Evolutionary conservation across 1,140 invertebrate genomes (phyloP).

Genomic region (Drosophila tristis): DNA sequence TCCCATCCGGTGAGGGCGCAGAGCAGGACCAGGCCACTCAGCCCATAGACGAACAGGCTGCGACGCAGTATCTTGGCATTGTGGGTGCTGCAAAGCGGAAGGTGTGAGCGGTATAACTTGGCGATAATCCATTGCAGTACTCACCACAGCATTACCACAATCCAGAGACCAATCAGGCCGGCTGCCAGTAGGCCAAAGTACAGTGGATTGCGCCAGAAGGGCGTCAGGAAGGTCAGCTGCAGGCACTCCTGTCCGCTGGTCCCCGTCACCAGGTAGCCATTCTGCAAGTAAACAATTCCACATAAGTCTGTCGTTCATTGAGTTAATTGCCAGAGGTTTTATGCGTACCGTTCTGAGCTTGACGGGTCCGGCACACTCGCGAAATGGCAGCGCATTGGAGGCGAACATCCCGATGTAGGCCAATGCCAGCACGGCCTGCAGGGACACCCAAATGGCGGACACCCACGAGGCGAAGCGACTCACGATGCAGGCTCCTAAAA

Average conservation of each 20-base stretch:
- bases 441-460: slow-evolving; percentile 79
- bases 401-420: slow-evolving; percentile 81
- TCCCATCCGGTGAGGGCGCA: slow-evolving; percentile 79
- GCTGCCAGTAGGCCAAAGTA: slow-evolving; percentile 80
- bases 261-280: slow-evolving; percentile 65
- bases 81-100: slow-evolving; percentile 65
- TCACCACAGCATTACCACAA: slow-evolving; percentile 83
- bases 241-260: slow-evolving; percentile 78
- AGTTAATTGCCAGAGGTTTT: neutral
- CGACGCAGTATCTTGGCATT: slow-evolving; percentile 76
- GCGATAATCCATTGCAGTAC: slow-evolving; percentile 1
- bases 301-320: neutral
- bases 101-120: neutral
- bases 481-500: slow-evolving; percentile 78
- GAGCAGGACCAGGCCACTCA: slow-evolving; percentile 66
- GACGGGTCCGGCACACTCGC: slow-evolving; percentile 72
- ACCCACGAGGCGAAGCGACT: slow-evolving; percentile 83
- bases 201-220: slow-evolving; percentile 80
- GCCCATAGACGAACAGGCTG: slow-evolving; percentile 74
- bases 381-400: slow-evolving; percentile 74
- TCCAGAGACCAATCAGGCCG: slow-evolving; percentile 78
- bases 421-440: slow-evolving; percentile 79
- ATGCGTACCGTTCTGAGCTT: slow-evolving; percentile 62
- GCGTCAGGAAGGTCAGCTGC: slow-evolving; percentile 79
- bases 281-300: slow-evolving; percentile 26